Conservation (phyloP, 2,113 vertebrate species). For the Triplophysa dalaica region DNA sequence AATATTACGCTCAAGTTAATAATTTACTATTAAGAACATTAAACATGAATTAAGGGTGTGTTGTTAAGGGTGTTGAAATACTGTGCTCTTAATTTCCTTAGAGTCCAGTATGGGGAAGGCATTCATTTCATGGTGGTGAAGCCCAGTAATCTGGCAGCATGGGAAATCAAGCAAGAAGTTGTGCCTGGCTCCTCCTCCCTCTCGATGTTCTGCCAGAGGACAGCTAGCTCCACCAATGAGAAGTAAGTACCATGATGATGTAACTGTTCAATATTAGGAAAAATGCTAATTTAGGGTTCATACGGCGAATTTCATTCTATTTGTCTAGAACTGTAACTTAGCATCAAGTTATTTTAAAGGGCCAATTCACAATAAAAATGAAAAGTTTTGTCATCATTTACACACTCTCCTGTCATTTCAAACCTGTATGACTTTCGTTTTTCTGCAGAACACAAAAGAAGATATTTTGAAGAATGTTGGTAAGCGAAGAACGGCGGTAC, state of each 20-base stretch:
- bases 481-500: no score
- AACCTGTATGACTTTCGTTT: no score
- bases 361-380: no score
- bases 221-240: constrained; percentile 69
- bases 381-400: no score
- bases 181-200: constrained; percentile 75
- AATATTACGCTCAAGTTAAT: neutral
- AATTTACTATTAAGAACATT: neutral
- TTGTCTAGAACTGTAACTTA: no score
- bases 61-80: constrained; percentile 14
- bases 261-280: neutral
- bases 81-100: constrained; percentile 56
- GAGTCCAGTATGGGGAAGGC: constrained; percentile 85
- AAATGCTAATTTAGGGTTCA: no score
- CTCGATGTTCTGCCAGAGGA: constrained; percentile 84
- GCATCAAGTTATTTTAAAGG: no score
- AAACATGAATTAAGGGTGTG: neutral
- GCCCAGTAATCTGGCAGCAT: constrained; percentile 81
- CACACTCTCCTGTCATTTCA: no score
- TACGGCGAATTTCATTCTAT: no score
- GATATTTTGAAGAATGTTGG: no score
- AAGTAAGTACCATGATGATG: constrained; percentile 74
- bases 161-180: constrained; percentile 92
- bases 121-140: constrained; percentile 84
- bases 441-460: no score